Conservation (phyloP, 2,113 vertebrate species). For the Eurypyga helias region DNA sequence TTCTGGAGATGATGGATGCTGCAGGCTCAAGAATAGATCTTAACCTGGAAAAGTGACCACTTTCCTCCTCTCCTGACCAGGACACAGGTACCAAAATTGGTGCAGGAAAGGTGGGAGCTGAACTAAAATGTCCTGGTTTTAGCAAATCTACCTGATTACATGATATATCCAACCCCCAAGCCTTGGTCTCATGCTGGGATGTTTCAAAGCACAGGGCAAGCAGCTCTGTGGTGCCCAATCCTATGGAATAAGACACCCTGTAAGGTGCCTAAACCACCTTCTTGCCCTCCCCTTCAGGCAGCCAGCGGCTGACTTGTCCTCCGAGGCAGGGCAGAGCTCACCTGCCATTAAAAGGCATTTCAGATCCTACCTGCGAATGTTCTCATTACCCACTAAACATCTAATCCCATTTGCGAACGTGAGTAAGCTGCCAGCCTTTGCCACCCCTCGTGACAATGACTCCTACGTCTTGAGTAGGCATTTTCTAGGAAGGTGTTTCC, state of each 20-base stretch:
- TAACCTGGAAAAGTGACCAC: rapidly evolving
- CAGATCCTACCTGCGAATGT: conserved; percentile 14
- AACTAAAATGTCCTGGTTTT: background rate
- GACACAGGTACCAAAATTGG: background rate
- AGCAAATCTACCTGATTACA: background rate
- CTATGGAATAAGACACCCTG: background rate
- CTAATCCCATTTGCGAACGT: background rate
- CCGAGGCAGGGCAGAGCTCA: background rate
- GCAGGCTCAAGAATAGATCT: background rate
- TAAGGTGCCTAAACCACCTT: background rate
- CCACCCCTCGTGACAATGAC: background rate
- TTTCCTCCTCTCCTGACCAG: background rate
- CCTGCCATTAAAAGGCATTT: background rate
- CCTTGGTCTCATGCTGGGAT: background rate
- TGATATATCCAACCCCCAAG: background rate
- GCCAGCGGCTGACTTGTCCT: background rate
- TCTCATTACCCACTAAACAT: background rate
- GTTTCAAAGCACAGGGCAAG: background rate
- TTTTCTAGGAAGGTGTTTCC: background rate
- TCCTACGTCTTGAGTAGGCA: background rate
- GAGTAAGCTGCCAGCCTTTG: background rate
- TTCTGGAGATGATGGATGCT: background rate
- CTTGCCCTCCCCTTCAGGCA: background rate
- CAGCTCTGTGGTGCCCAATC: background rate
- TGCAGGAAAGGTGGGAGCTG: background rate